Percentiles rank a stretch among this genome's conserved stretches.
These are phyloP conservation scores for Sialia sialis DNA, from an alignment of 2,113 vertebrate genomes.

Conservation along the genomic window DNA sequence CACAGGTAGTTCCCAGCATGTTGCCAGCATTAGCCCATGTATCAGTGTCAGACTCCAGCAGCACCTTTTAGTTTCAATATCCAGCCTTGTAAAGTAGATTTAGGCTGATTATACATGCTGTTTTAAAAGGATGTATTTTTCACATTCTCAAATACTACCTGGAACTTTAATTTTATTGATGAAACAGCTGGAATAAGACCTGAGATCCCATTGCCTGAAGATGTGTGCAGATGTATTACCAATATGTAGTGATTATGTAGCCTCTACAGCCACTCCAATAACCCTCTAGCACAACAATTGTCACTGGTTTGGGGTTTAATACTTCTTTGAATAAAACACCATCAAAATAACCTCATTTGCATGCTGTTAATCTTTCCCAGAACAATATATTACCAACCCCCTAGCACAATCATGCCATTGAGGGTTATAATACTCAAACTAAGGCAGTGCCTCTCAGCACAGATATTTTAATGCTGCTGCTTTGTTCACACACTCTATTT, in stretches of 20 bases:
- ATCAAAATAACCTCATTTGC: not conserved
- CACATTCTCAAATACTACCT: not conserved
- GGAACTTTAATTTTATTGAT: not conserved
- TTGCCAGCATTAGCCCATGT: slow-evolving; percentile 40
- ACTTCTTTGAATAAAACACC: not conserved
- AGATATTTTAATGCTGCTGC: not conserved
- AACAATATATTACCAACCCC: not conserved
- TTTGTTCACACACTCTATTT: not conserved
- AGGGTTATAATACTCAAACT: not conserved
- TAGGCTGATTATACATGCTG: not conserved
- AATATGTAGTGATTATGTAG: rapidly evolving
- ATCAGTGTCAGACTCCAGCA: slow-evolving; percentile 54
- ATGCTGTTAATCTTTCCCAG: not conserved
- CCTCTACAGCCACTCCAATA: not conserved
- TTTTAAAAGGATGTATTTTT: not conserved
- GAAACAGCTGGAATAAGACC: not conserved
- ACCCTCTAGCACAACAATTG: not conserved
- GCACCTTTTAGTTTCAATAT: slow-evolving; percentile 8
- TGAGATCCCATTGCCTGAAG: not conserved
- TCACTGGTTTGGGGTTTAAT: not conserved
- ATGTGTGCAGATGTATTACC: not conserved
- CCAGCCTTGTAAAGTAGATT: slow-evolving; percentile 6
- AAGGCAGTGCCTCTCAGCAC: not conserved
- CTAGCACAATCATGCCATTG: not conserved
- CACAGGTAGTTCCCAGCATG: slow-evolving; percentile 68